Base-by-base conservation (phyloP, 2,797 vertebrate genomes). In the Rhinogobio ventralis region DNA sequence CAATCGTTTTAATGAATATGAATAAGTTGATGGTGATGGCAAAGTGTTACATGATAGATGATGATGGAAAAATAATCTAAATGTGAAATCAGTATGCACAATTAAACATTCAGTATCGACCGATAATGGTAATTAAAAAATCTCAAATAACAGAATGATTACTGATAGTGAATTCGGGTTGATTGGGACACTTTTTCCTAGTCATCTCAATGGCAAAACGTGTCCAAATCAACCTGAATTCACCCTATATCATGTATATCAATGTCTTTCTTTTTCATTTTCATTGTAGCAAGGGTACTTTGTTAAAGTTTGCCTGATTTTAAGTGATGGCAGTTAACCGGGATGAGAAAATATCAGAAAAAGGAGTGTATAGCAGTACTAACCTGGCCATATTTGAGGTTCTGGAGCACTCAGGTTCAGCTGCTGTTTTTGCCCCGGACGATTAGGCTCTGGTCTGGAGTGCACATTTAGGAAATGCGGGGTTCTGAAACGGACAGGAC, bases 401-500 rank as follows among this genome's bases (percentile, higher is more conserved):
- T 89, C 89, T 0, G 86, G 91, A 45, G 82, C 82, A 33, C 84
- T 73, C 4, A 82, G 57, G 39, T 14, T 0, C 71, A 85, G 86
- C 0, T 25, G 76, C 2, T 3, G 66, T 42, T 46, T 87, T 85
- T 42, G 90, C 15, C 11, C 53, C 79, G 71, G 78, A 86, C 87
- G 89, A 78, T 57, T 85, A 89, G 88, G 85, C 82, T 81, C 86
- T 0, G 64, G 84, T 64, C 84, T 88, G 80, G 91, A 85, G 15
- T 67, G 86, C 39, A 77, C 88, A 60, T 83, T 90, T 45, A 85
- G 82, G 78, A 89, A 69, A 82, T 78, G 71, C 10, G 84, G 79
- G 42, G 89, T 90, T 30, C 81, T 86, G 71, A 86, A 77, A 86
- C 88, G 89, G n/a, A 90, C 64, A 30, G 90, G 93, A 81, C 86